These are phyloP conservation scores for Thripadectes ignobilis DNA, from an alignment of 2,797 vertebrate species.

Conservation along the genomic window DNA sequence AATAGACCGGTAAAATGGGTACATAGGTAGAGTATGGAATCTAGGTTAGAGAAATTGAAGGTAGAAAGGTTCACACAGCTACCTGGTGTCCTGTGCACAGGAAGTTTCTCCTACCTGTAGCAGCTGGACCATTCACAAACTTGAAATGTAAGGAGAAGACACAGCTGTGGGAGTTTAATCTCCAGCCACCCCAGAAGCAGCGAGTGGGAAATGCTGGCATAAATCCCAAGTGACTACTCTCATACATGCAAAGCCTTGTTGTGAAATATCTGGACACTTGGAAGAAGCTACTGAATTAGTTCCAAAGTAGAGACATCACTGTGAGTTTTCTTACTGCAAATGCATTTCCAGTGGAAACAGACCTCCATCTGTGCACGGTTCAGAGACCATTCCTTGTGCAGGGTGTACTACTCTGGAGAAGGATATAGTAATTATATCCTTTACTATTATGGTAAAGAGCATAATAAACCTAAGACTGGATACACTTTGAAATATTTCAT, in stretches of 20 bases:
- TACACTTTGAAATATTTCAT: not conserved
- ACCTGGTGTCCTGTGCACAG: not conserved
- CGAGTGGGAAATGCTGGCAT: not conserved
- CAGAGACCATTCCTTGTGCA: not conserved
- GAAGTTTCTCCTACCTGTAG: not conserved
- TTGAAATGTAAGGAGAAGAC: not conserved
- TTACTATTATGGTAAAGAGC: not conserved
- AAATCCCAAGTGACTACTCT: not conserved
- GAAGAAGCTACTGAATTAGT: conserved; percentile 2
- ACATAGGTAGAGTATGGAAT: not conserved
- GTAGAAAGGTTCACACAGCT: not conserved
- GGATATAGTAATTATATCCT: not conserved
- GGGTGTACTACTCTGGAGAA: not conserved
- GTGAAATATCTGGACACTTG: conserved; percentile 17
- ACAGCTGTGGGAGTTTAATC: not conserved
- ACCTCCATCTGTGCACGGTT: not conserved
- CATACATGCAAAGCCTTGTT: not conserved
- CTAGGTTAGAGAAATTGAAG: not conserved
- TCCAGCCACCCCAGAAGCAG: not conserved
- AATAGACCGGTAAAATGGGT: not conserved
- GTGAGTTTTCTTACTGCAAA: not conserved
- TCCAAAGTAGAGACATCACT: conserved; percentile 1
- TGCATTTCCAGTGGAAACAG: not conserved
- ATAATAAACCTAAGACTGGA: not conserved
- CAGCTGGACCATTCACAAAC: not conserved